These are phyloP conservation scores for Stomatorhinus ivindoensis DNA, from an alignment of 2,113 vertebrate genomes.

Conservation along the genomic window DNA sequence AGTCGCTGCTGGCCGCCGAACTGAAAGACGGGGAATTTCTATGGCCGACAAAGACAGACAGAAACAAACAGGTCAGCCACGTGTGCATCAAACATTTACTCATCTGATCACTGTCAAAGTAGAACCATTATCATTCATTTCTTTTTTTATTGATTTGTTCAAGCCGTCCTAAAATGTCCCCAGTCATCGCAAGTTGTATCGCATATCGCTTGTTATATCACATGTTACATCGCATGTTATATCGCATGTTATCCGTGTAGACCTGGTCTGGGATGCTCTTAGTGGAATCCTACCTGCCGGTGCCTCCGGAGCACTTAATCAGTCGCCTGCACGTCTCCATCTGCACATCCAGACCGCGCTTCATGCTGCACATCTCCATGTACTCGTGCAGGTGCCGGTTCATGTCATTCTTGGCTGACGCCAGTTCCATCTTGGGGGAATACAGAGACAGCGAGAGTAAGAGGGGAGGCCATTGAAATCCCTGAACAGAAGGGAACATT, in stretches of 20 bases:
- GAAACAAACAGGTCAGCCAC: neutral
- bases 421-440: constrained; percentile 31
- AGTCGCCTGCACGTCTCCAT: constrained; percentile 76
- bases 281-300: constrained; percentile 29
- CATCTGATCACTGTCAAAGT: neutral
- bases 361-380: constrained; percentile 96
- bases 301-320: constrained; percentile 65
- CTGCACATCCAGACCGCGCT: constrained; percentile 85
- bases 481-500: neutral
- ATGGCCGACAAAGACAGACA: constrained; percentile 12
- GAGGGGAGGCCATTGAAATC: neutral
- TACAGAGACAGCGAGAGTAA: neutral
- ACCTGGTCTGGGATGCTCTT: neutral
- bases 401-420: constrained; percentile 44
- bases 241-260: neutral
- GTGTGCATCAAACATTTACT: neutral
- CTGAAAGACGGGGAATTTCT: constrained; percentile 87
- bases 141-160: neutral
- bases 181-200: neutral
- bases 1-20: constrained; percentile 92
- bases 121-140: neutral
- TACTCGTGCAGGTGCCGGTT: constrained; percentile 65
- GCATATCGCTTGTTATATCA: neutral
- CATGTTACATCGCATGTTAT: neutral
- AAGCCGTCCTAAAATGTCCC: neutral